Base-by-base conservation (phyloP, 1,140 invertebrate species). In the Caenorhabditis latens region DNA sequence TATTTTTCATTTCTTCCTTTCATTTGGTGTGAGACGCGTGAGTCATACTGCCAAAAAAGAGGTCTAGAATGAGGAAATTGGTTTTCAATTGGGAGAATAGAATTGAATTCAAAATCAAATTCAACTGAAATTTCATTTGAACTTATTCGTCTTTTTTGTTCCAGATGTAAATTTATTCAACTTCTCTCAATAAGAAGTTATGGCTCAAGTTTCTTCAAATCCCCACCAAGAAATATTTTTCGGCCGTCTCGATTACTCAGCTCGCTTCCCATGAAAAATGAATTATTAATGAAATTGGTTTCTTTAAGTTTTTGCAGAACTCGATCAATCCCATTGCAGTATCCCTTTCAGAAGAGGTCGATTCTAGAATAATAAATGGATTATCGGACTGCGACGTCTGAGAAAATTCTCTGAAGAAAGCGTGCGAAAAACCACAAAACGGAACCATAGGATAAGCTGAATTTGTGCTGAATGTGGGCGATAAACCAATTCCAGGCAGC, bases 41-140 rank as follows among this genome's bases (percentile, higher is more conserved):
- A 71, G 65, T 71, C 65, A 63, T 21, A 63, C 61, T 32, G 55
- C 24, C 21, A 32, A 40, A 63, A 63, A 63, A 32, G 61, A 5
- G 3, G n/a, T 63, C 61, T 63, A 63, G 24, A 19, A 58, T 58
- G 19, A 32, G 40, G 65, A 71, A 71, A 71, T 71, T 71, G 40
- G 65, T 71, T 71, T 71, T 71, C 42, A 71, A 71, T 71, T 43
- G 40, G 11, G 65, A n/a, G 21, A 32, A 24, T n/a, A 9, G 46
- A 19, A 71, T 24, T 71, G 65, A 71, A 71, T 71, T 43, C 65
- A 43, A 71, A 63, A 63, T 63, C 61, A 63, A 63, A 63, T 63
- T 63, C 40, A 4, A 13, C 21, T 40, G 9, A 21, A 63, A 63
- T 63, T 71, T 46, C 61, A 71, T 43, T 71, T 46, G 4, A 71